These are phyloP conservation scores for Euwallacea similis DNA, from an alignment of 1,140 invertebrate species.

Conservation along the genomic window DNA sequence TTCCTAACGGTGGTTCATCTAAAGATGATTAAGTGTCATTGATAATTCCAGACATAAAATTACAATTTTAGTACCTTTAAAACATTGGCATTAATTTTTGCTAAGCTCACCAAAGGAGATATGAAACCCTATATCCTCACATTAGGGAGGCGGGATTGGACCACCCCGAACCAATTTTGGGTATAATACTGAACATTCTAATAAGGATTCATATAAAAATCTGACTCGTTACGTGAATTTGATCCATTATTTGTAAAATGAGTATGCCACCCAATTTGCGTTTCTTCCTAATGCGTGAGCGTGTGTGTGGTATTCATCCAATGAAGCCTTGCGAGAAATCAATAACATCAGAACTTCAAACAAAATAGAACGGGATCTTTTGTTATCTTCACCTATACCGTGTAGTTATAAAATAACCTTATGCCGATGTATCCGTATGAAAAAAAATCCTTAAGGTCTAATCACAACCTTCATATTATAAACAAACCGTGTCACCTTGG, in stretches of 20 bases:
- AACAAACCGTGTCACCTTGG: constrained; percentile 19
- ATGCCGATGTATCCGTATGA: neutral
- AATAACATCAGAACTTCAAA: too few species aligned
- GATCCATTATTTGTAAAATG: neutral
- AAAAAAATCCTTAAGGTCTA: constrained; percentile 7
- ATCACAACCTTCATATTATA: neutral
- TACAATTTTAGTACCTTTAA: too few species aligned
- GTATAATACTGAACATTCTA: constrained; percentile 16
- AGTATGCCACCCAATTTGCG: constrained; percentile 16
- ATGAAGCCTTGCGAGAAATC: too few species aligned
- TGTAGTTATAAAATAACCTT: neutral
- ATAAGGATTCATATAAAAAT: constrained; percentile 31
- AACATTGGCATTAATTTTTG: too few species aligned
- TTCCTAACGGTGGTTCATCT: too few species aligned
- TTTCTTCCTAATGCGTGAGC: neutral
- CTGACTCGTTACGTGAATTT: neutral
- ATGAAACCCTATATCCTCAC: neutral
- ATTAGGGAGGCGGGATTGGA: constrained; percentile 15
- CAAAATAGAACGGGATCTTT: too few species aligned
- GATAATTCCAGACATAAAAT: too few species aligned
- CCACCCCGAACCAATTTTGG: constrained; percentile 13
- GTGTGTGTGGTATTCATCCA: too few species aligned
- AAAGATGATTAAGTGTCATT: too few species aligned
- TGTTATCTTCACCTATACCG: too few species aligned
- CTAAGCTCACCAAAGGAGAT: neutral